These are phyloP conservation scores for Pogonus chalceus DNA, from an alignment of 1,140 invertebrate species.

Conservation along the genomic window DNA sequence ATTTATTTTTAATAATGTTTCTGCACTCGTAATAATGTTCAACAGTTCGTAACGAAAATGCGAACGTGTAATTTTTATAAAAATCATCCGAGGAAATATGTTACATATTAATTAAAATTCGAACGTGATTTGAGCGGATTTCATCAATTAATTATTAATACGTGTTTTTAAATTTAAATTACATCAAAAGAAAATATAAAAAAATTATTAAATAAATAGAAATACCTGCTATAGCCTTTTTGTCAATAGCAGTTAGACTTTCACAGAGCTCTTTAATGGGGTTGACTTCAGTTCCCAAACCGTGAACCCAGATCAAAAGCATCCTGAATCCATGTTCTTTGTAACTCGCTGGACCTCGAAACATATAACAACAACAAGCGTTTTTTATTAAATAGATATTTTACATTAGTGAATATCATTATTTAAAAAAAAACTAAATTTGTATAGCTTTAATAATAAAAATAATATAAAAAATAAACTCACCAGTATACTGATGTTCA, in stretches of 20 bases:
- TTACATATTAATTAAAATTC: too few species aligned
- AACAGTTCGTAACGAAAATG: too few species aligned
- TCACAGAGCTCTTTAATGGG: slow-evolving; percentile 55
- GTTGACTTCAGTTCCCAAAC: slow-evolving; percentile 48
- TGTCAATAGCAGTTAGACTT: slow-evolving; percentile 50
- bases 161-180: too few species aligned
- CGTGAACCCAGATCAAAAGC: slow-evolving; percentile 60
- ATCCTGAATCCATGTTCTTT: slow-evolving; percentile 64
- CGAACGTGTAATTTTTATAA: too few species aligned
- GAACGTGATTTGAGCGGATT: too few species aligned
- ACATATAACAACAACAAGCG: not conserved
- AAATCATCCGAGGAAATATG: too few species aligned
- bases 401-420: not conserved
- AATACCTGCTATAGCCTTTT: slow-evolving; percentile 46
- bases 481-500: slow-evolving; percentile 67
- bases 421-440: not conserved
- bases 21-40: too few species aligned
- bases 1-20: too few species aligned
- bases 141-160: too few species aligned
- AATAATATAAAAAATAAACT: not conserved
- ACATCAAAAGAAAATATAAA: too few species aligned
- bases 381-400: not conserved
- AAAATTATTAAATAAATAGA: too few species aligned
- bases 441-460: not conserved
- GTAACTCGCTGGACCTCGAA: slow-evolving; percentile 56